Base-by-base conservation (phyloP, 2,888 invertebrate species). In the Chromoteleia sp. region DNA sequence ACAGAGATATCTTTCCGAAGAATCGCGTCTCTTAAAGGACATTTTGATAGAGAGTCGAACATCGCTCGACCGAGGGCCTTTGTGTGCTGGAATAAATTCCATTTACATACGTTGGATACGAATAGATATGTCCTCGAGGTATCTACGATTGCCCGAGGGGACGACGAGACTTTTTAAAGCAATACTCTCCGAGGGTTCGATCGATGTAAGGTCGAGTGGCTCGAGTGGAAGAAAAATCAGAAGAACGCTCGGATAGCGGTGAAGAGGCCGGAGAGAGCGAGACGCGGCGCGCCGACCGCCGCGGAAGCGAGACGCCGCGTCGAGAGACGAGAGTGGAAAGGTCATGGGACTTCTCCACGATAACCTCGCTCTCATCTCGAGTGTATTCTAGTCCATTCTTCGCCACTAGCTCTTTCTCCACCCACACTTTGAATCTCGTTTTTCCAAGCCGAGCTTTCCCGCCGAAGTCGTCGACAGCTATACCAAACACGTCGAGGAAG, bases 101-200 rank as follows among this genome's bases (percentile, higher is more conserved):
- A 86, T 85, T 86, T 86, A 85, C 82, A 82, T 84, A 85, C 82
- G 83, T 54, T 79, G 83, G 83, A 84, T 84, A 78, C 83, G 83
- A 84, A 84, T 80, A 83, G 83, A 81, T 77, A 79, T 81, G 79
- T 82, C 84, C 82, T 83, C 79, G 70, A 79, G 81, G 81, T 73
- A 79, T 82, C 82, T 76, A 73, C 81, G 76, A 71, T 63, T 68
- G 52, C 48, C 63, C 67, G 70, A 76, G 78, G 78, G 81, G 67
- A 59, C 67, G 76, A 71, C 65, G 65, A 50, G 70, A 67, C 78
- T 81, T 81, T 83, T 79, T 79, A 77, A 77, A 83, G 74, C 77
- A 76, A 74, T 77, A 80, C 70, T 76, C 70, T 54, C 39, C 43
- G 43, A 56, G 81, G 75, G 43, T 41, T 48, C 81, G 79, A 83